Conservation (phyloP, 2,888 invertebrate species). For the Hemithea aestivaria region DNA sequence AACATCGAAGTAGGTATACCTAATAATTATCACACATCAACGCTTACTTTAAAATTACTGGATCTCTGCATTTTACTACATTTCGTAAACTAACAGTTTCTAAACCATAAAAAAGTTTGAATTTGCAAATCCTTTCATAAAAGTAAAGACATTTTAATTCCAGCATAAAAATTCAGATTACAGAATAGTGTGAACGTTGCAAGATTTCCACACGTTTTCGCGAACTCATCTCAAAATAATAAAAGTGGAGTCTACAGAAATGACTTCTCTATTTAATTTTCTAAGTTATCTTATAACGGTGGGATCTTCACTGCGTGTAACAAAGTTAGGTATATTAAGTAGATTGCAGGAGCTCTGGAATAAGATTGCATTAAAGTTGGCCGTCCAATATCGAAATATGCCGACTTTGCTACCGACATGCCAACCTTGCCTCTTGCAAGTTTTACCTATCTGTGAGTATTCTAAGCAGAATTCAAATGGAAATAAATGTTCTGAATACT, state of each 20-base stretch:
- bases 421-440: constrained; percentile 37
- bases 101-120: too few species aligned
- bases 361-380: constrained; percentile 54
- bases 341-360: constrained; percentile 44
- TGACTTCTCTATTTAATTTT: constrained; percentile 25
- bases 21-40: too few species aligned
- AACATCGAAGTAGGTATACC: too few species aligned
- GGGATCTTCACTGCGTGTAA: constrained; percentile 21
- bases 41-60: too few species aligned
- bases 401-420: constrained; percentile 48
- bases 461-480: constrained; percentile 8
- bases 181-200: constrained; percentile 5
- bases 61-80: too few species aligned
- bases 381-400: constrained; percentile 59
- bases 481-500: constrained; percentile 5
- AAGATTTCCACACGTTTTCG: constrained; percentile 12
- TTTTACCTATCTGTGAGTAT: constrained; percentile 17
- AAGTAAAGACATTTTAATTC: neutral
- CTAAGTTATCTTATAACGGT: constrained; percentile 23
- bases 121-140: too few species aligned
- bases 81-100: too few species aligned
- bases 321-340: constrained; percentile 35
- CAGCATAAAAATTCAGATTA: constrained; percentile 9
- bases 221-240: constrained; percentile 25
- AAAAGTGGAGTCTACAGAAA: constrained; percentile 22